Conservation (phyloP, 2,888 invertebrate genomes). For the Lasioglossum leucozonium region DNA sequence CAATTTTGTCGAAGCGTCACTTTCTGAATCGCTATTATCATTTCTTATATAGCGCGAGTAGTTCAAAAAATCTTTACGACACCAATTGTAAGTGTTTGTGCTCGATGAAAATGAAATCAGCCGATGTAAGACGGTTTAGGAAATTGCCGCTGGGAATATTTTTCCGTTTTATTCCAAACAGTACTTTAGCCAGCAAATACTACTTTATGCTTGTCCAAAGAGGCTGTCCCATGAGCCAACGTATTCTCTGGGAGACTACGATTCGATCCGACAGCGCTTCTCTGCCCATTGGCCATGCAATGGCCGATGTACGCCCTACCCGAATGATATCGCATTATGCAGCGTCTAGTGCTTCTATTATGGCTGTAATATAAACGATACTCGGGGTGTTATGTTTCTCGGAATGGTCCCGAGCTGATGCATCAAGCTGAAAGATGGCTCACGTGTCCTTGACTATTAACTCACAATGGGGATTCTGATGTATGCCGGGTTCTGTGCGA, state of each 20-base stretch:
- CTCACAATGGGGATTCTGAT: background rate
- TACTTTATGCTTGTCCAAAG: background rate
- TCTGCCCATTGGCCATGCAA: constrained; percentile 61
- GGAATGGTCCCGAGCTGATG: constrained; percentile 18
- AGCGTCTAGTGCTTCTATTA: constrained; percentile 39
- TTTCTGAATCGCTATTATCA: too few relatives aligned
- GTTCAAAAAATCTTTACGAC: background rate
- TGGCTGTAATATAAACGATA: constrained; percentile 33
- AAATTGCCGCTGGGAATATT: background rate
- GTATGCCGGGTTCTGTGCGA: background rate
- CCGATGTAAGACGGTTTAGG: background rate
- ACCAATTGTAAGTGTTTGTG: background rate
- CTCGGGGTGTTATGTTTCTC: constrained; percentile 25
- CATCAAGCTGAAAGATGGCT: background rate
- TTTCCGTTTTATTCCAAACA: background rate
- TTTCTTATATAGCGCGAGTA: too few relatives aligned
- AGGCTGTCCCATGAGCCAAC: background rate
- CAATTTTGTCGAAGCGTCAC: too few relatives aligned
- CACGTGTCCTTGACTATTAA: background rate
- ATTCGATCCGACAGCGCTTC: constrained; percentile 67
- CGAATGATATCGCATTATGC: constrained; percentile 58
- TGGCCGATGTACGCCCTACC: constrained; percentile 50
- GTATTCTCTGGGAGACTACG: constrained; percentile 24
- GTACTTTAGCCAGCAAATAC: background rate
- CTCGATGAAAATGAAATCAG: background rate